A percentile compares a stretch with the other conserved stretches of the same genome.
phyloP scores from a whole-genome alignment of 2,113 vertebrate genomes.

The Dromas ardeola region DNA sequence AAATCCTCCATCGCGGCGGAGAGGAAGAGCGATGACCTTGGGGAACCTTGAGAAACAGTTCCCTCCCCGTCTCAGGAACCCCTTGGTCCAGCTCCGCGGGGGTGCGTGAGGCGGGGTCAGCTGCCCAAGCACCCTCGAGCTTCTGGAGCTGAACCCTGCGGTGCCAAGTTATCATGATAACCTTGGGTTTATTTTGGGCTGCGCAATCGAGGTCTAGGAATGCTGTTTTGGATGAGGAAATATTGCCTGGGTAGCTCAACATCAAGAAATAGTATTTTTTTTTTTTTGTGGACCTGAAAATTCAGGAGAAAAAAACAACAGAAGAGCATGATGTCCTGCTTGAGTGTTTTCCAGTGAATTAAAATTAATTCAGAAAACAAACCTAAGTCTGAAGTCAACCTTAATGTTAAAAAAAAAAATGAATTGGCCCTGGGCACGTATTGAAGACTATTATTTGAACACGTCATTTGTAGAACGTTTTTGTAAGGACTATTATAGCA shows the following conservation, averaged over 20 bases:
- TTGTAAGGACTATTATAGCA: not conserved
- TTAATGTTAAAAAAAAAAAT: not conserved
- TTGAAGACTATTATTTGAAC: not conserved
- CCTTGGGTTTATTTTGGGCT: not conserved
- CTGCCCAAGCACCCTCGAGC: not conserved
- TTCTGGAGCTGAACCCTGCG: not conserved
- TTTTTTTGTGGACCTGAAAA: not conserved
- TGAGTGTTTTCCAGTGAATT: not conserved
- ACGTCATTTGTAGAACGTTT: rapidly evolving
- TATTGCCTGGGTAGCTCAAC: not conserved
- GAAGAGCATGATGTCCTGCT: not conserved
- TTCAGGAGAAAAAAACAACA: not conserved
- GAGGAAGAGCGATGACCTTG: not conserved
- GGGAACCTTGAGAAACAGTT: not conserved
- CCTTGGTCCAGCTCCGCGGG: not conserved
- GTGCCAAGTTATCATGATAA: not conserved
- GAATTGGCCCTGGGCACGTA: not conserved
- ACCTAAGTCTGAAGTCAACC: not conserved
- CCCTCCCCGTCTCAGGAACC: not conserved
- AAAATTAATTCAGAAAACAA: not conserved
- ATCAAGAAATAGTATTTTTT: not conserved
- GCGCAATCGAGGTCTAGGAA: not conserved
- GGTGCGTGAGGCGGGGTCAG: not conserved
- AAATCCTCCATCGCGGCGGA: not conserved
- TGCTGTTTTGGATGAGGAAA: not conserved